Base-by-base conservation (phyloP, 2,888 invertebrate genomes). In the Ornithoptera priamus region DNA sequence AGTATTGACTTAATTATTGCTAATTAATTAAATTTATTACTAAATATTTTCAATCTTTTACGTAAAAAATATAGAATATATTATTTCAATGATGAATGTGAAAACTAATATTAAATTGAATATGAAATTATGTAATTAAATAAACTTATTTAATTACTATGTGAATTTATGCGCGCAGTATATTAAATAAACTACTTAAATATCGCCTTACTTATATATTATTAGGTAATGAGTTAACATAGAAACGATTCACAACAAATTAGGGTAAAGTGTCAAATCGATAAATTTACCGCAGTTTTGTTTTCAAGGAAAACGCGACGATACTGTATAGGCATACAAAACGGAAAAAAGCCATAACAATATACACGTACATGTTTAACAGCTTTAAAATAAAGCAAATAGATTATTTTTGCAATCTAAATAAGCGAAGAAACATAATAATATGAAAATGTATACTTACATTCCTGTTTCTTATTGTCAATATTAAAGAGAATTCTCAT, bases 251-350 rank as follows among this genome's bases (percentile, higher is more conserved):
- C 77, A 82, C 80, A 84, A 83, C 79, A 80, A 82, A 87, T 85
- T 81, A 77, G 81, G 81, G 83, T 84, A 85, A 84, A 81, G 84
- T 86, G 86, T 85, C 85, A 81, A 93, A 93, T 93, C 93, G 88
- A 93, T 93, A 93, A 92, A 92, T 89, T 89, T 92, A 92, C 93
- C 93, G 93, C 93, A 93, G 92, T 92, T 92, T 85, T 87, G 85
- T 86, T 86, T 86, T 86, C 82, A 84, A 83, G 83, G 84, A 83
- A 87, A 82, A 78, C 74, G 75, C 74, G 66, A 72, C 62, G 70
- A 56, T 67, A 70, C 58, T 69, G 30, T 56, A 39, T 61, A 42
- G 72, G 62, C 18, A 67, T 62, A 59, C 65, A 61, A 53, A 65
- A 62, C 22, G 36, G 18, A 60, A 36, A 36, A 30, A 69, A 24